Evolutionary conservation across 1,140 invertebrate genomes (phyloP), one percentile per base, ranked within the genome.

Genomic region (Akabosia matsudoensis): DNA sequence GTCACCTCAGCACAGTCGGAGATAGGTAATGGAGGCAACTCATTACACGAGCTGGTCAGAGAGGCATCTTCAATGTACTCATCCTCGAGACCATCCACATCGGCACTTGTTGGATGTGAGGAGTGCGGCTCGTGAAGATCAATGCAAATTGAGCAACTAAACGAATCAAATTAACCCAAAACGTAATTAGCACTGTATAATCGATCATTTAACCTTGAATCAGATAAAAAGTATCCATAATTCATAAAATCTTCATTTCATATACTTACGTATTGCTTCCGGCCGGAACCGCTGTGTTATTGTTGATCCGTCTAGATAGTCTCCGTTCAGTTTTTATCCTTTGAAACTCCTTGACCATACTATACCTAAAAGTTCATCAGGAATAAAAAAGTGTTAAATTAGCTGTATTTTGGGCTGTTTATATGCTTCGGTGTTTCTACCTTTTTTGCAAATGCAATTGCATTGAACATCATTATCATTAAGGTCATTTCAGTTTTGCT

Each of bases 301-400:
- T 79, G 77, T 81, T 79, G 76, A 81, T 81, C 75, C 80, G 77
- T 70, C 78, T 74, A 13, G 80, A 81, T 34, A 81, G 73, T 52
- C 80, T 54, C 54, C 80, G 74, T 64, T 81, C 80, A 14, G 80
- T 81, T 73, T 81, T 81, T 71, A 81, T 81, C 37, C 80, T 71
- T 34, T 81, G 80, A 73, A 81, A 81, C 77, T 81, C 80, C 61
- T 81, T 81, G 75, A 81, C 80, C 80, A 81, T 81, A 75, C 80
- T 81, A 72, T 81, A 81, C 61, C 80, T 81, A 56, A 18, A 28
- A 34, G 30, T 72, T 72, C 18, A 72, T 34, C 3, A 72, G n/a
- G 10, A 67, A 28, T n/a, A 67, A 67, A 30, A 67, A 56, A 45
- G 18, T 45, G 37, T 45, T 45, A 45, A n/a, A 45, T 45, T 45